Evolutionary conservation across 2,888 invertebrate genomes (phyloP).

Genomic region (Aelia acuminata): DNA sequence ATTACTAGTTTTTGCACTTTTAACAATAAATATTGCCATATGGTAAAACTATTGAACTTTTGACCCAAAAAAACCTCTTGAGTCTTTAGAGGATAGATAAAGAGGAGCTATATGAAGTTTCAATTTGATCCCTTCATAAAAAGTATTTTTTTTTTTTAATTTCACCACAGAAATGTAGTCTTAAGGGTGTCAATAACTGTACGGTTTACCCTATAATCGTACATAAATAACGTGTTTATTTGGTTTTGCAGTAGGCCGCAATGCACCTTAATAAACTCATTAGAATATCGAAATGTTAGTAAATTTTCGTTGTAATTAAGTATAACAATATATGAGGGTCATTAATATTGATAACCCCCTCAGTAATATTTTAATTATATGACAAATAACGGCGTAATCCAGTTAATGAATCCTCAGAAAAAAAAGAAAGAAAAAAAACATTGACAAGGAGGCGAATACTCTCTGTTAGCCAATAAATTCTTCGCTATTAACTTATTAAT

Average conservation of each 20-base stretch:
- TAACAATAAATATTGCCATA: too few relatives aligned
- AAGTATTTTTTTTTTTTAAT: too few relatives aligned
- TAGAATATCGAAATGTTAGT: not conserved
- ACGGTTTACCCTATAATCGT: not conserved
- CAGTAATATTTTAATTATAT: conserved; percentile 10
- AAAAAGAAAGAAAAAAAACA: too few relatives aligned
- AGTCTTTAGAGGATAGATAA: too few relatives aligned
- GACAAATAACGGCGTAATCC: not conserved
- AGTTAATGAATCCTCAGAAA: conserved; percentile 9
- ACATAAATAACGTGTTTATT: not conserved
- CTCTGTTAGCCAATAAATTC: conserved; percentile 26
- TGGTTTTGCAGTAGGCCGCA: not conserved
- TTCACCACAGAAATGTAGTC: too few relatives aligned
- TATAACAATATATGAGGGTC: not conserved
- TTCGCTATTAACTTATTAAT: conserved; percentile 21
- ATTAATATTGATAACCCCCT: not conserved
- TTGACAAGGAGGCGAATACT: not conserved
- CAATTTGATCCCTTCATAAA: too few relatives aligned
- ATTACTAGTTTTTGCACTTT: too few relatives aligned
- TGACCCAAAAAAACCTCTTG: too few relatives aligned
- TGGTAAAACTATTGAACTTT: too few relatives aligned
- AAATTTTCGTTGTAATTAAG: not conserved
- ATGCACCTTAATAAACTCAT: not conserved
- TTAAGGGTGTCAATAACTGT: too few relatives aligned
- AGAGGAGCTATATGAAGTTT: too few relatives aligned